Conservation (phyloP, 2,888 invertebrate genomes). For the Drosophila prostipennis region DNA sequence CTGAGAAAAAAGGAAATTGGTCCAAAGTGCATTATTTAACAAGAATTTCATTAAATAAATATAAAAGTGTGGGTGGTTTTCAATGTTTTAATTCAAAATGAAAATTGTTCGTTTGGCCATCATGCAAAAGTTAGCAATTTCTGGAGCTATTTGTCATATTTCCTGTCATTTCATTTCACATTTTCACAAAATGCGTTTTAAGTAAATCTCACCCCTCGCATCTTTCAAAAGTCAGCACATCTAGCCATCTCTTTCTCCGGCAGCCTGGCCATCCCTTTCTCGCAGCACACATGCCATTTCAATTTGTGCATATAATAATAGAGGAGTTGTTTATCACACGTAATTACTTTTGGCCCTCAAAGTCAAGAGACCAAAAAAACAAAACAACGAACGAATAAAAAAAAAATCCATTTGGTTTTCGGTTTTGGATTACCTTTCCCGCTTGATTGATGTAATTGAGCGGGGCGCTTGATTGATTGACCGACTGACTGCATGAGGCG, state of each 20-base stretch:
- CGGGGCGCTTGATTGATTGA: conserved; percentile 42
- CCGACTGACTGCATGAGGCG: conserved; percentile 23
- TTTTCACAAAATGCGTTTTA: conserved; percentile 17
- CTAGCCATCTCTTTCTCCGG: not conserved
- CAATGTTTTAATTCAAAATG: conserved; percentile 57
- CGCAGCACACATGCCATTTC: conserved; percentile 6
- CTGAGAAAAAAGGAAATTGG: too few species aligned
- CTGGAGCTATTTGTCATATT: conserved; percentile 56
- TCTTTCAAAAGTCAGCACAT: not conserved
- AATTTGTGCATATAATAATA: conserved; percentile 20
- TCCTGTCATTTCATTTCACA: conserved; percentile 28
- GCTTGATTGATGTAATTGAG: conserved; percentile 52
- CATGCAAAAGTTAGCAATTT: conserved; percentile 14
- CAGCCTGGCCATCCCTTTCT: not conserved
- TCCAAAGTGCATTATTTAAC: too few species aligned
- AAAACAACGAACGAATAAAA: too few species aligned
- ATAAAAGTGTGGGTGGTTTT: conserved; percentile 5
- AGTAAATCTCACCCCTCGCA: not conserved
- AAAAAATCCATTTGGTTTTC: conserved; percentile 37
- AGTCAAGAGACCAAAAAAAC: conserved; percentile 9
- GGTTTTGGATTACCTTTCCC: conserved; percentile 39
- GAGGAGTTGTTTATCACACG: conserved; percentile 31
- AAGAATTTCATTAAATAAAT: too few species aligned
- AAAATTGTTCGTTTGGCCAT: conserved; percentile 42
- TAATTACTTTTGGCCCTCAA: conserved; percentile 41